Base-by-base conservation (phyloP, 2,888 invertebrate genomes). In the Aromia moschata region DNA sequence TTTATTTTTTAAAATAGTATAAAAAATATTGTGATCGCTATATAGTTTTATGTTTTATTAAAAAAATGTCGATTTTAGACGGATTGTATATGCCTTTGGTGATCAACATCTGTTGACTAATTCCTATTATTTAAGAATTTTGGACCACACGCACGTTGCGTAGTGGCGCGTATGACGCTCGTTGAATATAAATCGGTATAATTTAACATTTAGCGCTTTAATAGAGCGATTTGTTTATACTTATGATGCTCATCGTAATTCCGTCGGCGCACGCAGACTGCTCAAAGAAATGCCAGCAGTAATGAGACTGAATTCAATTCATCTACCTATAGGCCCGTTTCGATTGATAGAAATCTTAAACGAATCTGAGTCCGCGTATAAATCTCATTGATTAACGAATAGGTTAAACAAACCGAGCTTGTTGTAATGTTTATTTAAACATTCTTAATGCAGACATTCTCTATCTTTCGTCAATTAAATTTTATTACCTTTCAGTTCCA, bases 241-340 rank as follows among this genome's bases (percentile, higher is more conserved):
- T 25, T 25, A 3, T 25, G 7, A 25, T 25, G 25, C 7, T 25
- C 25, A 25, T 25, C 7, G 25, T 3, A 3, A 25, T 25, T 25
- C 25, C 25, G 4, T 25, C 7, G 3, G 25, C 25, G 25, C 33
- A 33, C 33, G 33, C n/a, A 5, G n/a, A 33, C 3, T 11, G 11
- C n/a, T 33, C 2, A 11, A 33, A 33, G 11, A 33, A 11, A 33
- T 33, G 33, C 33, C 11, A 11, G 33, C n/a, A 33, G 33, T 52
- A 52, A 52, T 20, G 52, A 52, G 52, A 11, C 41, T 38, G 38
- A 38, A 49, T 15, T 16, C 31, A 31, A 41, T 52, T 41, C 41
- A 52, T 52, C 31, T 41, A 10, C 30, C 52, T 52, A n/a, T n/a
- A n/a, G 11, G 30, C 41, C 17, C 30, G 31, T 41, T 38, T 49